These are phyloP conservation scores for Elymnias hypermnestra DNA, from an alignment of 1,140 invertebrate genomes.

Conservation along the genomic window DNA sequence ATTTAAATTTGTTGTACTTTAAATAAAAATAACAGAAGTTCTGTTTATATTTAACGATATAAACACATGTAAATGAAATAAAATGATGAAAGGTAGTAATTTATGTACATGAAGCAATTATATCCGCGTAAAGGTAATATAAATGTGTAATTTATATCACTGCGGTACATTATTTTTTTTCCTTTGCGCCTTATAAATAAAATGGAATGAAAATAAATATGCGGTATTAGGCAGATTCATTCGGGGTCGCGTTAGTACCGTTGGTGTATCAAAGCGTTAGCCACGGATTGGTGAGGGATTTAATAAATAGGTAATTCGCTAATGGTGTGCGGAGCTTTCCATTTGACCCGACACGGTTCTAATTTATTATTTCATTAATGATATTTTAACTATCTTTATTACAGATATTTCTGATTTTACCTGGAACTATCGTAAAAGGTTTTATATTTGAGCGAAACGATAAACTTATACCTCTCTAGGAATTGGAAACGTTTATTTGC, in stretches of 20 bases:
- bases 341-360: slow-evolving; percentile 13
- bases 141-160: slow-evolving; percentile 3
- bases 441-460: no score
- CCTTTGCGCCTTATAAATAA: slow-evolving; percentile 1
- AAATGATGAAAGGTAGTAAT: background rate
- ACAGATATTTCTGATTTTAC: no score
- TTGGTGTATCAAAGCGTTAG: slow-evolving; percentile 39
- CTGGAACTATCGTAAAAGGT: no score
- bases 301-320: slow-evolving; percentile 49
- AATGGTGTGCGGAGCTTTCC: slow-evolving; percentile 29
- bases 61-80: no score
- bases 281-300: slow-evolving; percentile 42
- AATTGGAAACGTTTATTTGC: no score
- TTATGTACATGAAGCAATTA: background rate
- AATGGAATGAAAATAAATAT: slow-evolving; percentile 23
- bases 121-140: background rate
- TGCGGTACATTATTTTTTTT: slow-evolving; percentile 1
- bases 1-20: no score
- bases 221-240: slow-evolving; percentile 29
- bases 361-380: background rate
- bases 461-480: no score
- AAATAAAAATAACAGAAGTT: no score
- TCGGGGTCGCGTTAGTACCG: slow-evolving; percentile 31
- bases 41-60: background rate
- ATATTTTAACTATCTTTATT: no score